Percentiles rank a stretch among this genome's conserved stretches.
These are phyloP conservation scores for Drosophila melanica DNA, from an alignment of 1,140 invertebrate genomes.

Conservation along the genomic window DNA sequence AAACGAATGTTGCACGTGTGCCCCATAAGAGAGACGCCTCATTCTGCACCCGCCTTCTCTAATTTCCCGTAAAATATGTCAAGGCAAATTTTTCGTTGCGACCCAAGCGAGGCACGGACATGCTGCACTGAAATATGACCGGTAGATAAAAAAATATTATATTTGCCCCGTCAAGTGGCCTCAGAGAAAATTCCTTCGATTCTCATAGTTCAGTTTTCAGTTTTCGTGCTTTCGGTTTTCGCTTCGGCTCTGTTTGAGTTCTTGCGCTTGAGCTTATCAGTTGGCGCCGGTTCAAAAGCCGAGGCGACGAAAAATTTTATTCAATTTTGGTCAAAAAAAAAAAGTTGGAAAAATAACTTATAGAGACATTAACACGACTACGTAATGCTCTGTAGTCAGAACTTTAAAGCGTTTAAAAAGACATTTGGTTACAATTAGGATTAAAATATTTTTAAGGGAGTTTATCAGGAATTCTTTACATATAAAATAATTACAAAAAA, in stretches of 20 bases:
- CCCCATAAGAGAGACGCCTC: constrained; percentile 13
- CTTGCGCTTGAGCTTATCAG: constrained; percentile 56
- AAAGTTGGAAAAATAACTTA: constrained; percentile 25
- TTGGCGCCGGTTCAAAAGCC: constrained; percentile 18
- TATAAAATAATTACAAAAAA: too few relatives aligned
- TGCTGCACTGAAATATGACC: constrained; percentile 65
- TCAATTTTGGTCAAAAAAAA: constrained; percentile 66
- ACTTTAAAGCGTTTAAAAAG: too few relatives aligned
- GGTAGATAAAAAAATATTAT: constrained; percentile 61
- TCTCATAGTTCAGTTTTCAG: constrained; percentile 6
- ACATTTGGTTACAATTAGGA: too few relatives aligned
- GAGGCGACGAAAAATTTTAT: constrained; percentile 52
- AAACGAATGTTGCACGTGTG: constrained; percentile 41
- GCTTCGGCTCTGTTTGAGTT: constrained; percentile 32
- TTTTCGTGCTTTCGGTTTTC: background rate
- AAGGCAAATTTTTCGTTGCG: constrained; percentile 59
- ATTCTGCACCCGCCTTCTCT: background rate
- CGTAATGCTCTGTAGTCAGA: background rate
- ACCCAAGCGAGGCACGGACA: constrained; percentile 31
- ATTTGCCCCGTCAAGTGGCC: constrained; percentile 67
- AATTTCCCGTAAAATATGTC: constrained; percentile 53
- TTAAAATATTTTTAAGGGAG: too few relatives aligned
- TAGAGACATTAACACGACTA: constrained; percentile 3
- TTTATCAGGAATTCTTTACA: too few relatives aligned
- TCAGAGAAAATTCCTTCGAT: background rate